Base-by-base conservation (phyloP, 2,113 vertebrate species). In the Meleagris gallopavo region DNA sequence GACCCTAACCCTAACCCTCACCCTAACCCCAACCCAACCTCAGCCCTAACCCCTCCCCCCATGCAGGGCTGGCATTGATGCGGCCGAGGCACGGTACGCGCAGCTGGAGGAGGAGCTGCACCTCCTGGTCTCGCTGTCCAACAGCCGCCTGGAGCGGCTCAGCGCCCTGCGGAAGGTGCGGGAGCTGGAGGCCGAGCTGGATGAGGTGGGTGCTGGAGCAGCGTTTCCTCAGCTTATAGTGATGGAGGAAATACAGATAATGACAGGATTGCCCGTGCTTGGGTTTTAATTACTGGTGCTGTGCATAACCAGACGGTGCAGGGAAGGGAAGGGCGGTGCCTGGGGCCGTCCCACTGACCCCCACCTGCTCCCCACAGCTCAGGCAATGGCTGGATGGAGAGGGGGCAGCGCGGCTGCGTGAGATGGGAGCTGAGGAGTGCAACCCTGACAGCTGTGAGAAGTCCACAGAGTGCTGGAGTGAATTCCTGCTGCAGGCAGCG, bases 41-140 rank as follows among this genome's bases (percentile, higher is more conserved):
- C 52, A 30, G 15, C 27, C 52, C 52, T 17, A 29, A 29, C 52
- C 52, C 52, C 30, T 38, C 14, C 27, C 61, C 79, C 30, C 19
- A 40, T 12, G 6, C 93, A 99, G 99, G 96, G 96, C 97, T 21
- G 97, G 97, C 52, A 91, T 99, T 96, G 98, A 98, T 25, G 86
- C 88, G 2, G 98, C 98, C 0, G 96, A 98, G 5, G 81, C 87
- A 45, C 97, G 99, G 48, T 99, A 99, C 58, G 98, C 98, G 80
- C 98, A 97, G 40, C 97, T 99, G 94, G 99, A 99, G 25, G 99
- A 99, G 89, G 98, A 98, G 57, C 98, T 99, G 10, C 99, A 99
- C 27, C 90, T 91, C 29, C 96, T 99, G 66, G 99, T 99, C 95
- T 98, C 98, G 46, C 97, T 96, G 2, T 99, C 99, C 78, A 99